phyloP scores from a whole-genome alignment of 2,113 vertebrate species.

The Excalfactoria chinensis region DNA sequence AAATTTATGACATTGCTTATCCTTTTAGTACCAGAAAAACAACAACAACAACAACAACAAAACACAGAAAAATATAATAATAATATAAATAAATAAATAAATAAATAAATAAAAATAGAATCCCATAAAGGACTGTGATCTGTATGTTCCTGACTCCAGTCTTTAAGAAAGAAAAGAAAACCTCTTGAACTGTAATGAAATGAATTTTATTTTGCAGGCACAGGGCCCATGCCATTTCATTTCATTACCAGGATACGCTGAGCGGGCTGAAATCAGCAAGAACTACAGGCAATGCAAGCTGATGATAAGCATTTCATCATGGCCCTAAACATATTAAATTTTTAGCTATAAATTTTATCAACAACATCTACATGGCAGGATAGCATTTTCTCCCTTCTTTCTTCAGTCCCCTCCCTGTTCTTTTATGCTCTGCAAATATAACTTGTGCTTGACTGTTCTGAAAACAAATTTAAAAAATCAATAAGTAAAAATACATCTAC shows the following conservation, averaged over 20 bases:
- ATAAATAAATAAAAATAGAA: not conserved
- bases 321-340: slow-evolving; percentile 75
- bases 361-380: slow-evolving; percentile 40
- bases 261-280: slow-evolving; percentile 65
- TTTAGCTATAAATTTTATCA: slow-evolving; percentile 78
- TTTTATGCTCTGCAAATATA: not conserved
- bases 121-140: not conserved
- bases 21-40: not conserved
- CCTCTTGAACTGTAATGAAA: slow-evolving; percentile 60
- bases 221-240: slow-evolving; percentile 63
- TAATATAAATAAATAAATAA: no score
- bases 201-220: slow-evolving; percentile 71
- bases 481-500: not conserved
- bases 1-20: not conserved
- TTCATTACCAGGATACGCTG: slow-evolving; percentile 69
- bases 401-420: not conserved
- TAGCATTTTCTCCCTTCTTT: not conserved
- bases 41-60: not conserved
- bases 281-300: slow-evolving; percentile 69
- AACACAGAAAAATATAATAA: no score
- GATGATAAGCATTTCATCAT: slow-evolving; percentile 79
- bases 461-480: not conserved
- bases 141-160: not conserved
- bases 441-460: not conserved
- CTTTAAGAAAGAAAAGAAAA: slow-evolving; percentile 34